Base-by-base conservation (phyloP, 1,140 invertebrate genomes). In the Drosophila miranda region DNA sequence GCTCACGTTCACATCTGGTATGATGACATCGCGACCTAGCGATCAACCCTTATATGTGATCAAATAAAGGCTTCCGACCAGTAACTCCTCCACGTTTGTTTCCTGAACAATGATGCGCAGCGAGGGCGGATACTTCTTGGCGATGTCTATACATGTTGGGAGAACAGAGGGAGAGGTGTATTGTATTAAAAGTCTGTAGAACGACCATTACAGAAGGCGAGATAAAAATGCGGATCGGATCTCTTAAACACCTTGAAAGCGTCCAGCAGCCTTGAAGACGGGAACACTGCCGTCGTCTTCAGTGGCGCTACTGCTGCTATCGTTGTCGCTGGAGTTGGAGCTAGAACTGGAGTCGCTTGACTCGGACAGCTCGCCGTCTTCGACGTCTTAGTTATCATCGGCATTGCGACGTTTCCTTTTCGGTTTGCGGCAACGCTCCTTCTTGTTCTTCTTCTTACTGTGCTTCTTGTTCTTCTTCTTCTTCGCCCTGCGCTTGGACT, bases 21-120 rank as follows among this genome's bases (percentile, higher is more conserved):
- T 93, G 2, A 95, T 77, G 23, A 98, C 93, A 41, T 94, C 96
- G 56, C 97, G 92, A 1, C 98, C 97, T 59, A 98, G 90, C 1
- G 95, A 95, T 8, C 96, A 97, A 45, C 97, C 97, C 74, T 95
- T 95, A 90, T 93, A 98, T 6, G 97, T 96, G 4, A 98, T 93
- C n/a, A 98, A 90, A 82, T 95, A 96, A 23, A 98, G 92, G 41
- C 93, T 94, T 4, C 97, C 97, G 49, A 94, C 90, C 91, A 95
- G 95, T 13, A 98, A 73, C 61, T 93, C 93, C 28, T 93, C 80
- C 46, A 95, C 72, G 57, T 92, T 93, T 0, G 96, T 96, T 79
- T 96, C 94, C 71, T 94, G 93, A 0, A 98, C 95, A 56, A 98
- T 95, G n/a, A 97, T 93, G 19, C 97, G 92, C 90, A 98, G 95